Base-by-base conservation (phyloP, 23 tunicate genomes). In the Phallusia fumigata region DNA sequence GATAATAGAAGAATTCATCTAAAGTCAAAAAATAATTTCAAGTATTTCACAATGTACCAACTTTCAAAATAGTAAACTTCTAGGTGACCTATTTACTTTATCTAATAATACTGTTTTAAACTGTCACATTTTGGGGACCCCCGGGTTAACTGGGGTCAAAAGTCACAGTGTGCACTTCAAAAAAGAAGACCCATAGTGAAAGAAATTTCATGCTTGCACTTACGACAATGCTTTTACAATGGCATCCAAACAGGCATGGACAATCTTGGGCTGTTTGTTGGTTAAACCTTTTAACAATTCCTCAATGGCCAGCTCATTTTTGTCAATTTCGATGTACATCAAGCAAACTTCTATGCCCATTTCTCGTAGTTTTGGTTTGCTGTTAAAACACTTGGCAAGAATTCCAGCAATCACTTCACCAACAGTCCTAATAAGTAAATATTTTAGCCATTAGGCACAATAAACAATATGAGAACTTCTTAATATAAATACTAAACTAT, bases 251-350 rank as follows among this genome's bases (percentile, higher is more conserved):
- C 93, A 96, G 18, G 99, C 95, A 52, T 87, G 81, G 0, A 86
- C 95, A 32, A 97, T 84, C 74, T 97, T 92, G 28, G 99, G 99
- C 78, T 97, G 97, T 73, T 96, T 97, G 80, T 89, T 97, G 30
- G 79, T 75, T 73, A 94, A 76, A n/a, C 97, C 99, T 77, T 92
- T 88, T 32, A 92, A 45, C 22, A 92, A 36, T 75, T 94, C 97
- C 75, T 94, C 93, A 32, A 52, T 65, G 32, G 79, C 89, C 44
- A 36, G 72, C 58, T 97, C 99, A 76, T 93, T 84, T 72, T 85
- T 88, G 74, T 97, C 99, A 64, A 92, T 86, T 81, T 97, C 99
- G 52, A 97, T 64, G 74, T 92, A 89, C 89, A 86, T 89, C 33
- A 88, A 78, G 64, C 99, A 97, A 52, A 92, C 75, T 33, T 97